Percentiles rank a stretch among this genome's conserved stretches.
Evolutionary conservation across 2,888 invertebrate species (phyloP).

Genomic region (Drosophila histrio): DNA sequence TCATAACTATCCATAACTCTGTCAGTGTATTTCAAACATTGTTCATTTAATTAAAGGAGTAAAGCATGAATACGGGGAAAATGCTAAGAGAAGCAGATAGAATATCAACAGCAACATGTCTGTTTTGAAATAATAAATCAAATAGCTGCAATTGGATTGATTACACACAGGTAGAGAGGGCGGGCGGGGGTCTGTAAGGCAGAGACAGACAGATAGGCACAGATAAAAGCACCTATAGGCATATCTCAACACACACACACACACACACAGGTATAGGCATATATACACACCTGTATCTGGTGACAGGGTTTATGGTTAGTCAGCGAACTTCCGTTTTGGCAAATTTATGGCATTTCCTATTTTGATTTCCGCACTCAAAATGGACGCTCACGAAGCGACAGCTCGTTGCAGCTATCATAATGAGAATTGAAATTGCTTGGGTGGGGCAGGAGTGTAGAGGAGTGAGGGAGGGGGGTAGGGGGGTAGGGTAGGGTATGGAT

Average conservation of each 20-base stretch:
- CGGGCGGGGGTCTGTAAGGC: too few relatives aligned
- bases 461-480: too few relatives aligned
- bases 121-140: slow-evolving; percentile 18
- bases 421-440: slow-evolving; percentile 66
- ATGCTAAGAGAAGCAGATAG: neutral
- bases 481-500: neutral
- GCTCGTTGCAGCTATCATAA: slow-evolving; percentile 69
- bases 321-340: slow-evolving; percentile 47
- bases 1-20: too few relatives aligned
- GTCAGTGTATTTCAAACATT: too few relatives aligned
- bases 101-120: neutral
- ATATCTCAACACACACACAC: neutral
- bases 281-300: neutral
- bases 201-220: neutral
- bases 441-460: neutral
- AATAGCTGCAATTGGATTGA: slow-evolving; percentile 28
- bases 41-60: too few relatives aligned
- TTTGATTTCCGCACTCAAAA: slow-evolving; percentile 79
- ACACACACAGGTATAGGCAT: slow-evolving; percentile 7
- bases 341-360: slow-evolving; percentile 77
- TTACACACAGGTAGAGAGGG: neutral
- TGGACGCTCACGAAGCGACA: slow-evolving; percentile 53
- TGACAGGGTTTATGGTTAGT: slow-evolving; percentile 7
- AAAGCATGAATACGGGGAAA: neutral
- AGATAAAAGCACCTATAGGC: slow-evolving; percentile 8